Conservation (phyloP, 2,113 vertebrate species). For the Triplophysa dalaica region DNA sequence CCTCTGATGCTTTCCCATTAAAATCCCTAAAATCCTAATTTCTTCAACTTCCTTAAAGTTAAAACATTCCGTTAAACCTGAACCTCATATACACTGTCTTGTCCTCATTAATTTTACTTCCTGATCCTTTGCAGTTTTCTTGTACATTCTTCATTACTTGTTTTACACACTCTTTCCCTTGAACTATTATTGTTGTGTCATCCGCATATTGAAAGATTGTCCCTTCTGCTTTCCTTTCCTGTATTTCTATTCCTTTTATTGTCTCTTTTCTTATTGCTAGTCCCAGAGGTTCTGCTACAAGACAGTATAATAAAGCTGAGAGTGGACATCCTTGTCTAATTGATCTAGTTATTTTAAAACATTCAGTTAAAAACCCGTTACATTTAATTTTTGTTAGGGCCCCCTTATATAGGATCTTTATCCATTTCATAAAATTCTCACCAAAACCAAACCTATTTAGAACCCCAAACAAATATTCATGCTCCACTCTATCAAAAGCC, state of each 20-base stretch:
- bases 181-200: slow-evolving; percentile 2
- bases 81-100: neutral
- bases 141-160: neutral
- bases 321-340: too few relatives aligned
- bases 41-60: slow-evolving; percentile 3
- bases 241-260: neutral
- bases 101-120: neutral
- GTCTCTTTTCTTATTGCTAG: too few relatives aligned
- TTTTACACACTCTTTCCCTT: neutral
- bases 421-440: too few relatives aligned
- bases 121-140: slow-evolving; percentile 15
- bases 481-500: too few relatives aligned
- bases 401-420: too few relatives aligned
- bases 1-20: neutral
- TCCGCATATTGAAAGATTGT: neutral
- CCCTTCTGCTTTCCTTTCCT: neutral
- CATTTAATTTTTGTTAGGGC: too few relatives aligned
- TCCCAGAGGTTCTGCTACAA: too few relatives aligned
- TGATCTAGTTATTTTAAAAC: too few relatives aligned
- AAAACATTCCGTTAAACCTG: neutral
- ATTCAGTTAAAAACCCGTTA: too few relatives aligned
- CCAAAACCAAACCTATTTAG: too few relatives aligned
- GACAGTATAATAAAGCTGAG: too few relatives aligned
- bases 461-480: too few relatives aligned
- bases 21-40: neutral